Conservation (phyloP, 2,888 invertebrate genomes). For the Netelia virgata region DNA sequence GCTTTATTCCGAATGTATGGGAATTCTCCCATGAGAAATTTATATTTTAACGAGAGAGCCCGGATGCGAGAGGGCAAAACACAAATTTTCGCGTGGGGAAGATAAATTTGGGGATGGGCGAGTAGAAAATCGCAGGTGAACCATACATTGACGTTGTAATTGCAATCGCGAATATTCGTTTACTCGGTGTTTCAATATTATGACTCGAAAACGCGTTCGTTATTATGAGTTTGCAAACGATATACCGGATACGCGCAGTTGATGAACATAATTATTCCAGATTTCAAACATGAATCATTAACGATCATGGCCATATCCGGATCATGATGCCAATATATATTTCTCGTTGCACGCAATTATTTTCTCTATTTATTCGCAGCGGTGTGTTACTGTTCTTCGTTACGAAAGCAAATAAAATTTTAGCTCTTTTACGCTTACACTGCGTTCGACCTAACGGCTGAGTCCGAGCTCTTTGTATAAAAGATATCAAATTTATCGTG, state of each 20-base stretch:
- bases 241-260: slow-evolving; percentile 4
- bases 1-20: slow-evolving; percentile 52
- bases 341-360: slow-evolving; percentile 11
- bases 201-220: slow-evolving; percentile 4
- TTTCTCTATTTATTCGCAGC: slow-evolving; percentile 9
- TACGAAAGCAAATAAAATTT: slow-evolving; percentile 27
- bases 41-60: slow-evolving; percentile 45
- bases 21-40: slow-evolving; percentile 28
- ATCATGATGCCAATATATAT: slow-evolving; percentile 30
- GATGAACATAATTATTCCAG: slow-evolving; percentile 41
- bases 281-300: slow-evolving; percentile 26
- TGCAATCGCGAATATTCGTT: slow-evolving; percentile 11
- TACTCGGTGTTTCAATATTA: slow-evolving; percentile 27
- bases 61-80: slow-evolving; percentile 10
- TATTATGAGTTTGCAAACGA: slow-evolving; percentile 18
- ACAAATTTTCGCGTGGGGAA: slow-evolving; percentile 4
- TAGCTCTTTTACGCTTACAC: neutral
- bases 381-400: neutral
- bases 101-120: neutral
- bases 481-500: too few species aligned
- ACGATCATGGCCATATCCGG: neutral
- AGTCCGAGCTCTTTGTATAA: too few species aligned
- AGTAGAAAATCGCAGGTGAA: slow-evolving; percentile 4
- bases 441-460: too few species aligned
- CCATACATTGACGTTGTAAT: slow-evolving; percentile 35